Conservation (phyloP, 2,113 vertebrate species). For the Scomber scombrus region DNA sequence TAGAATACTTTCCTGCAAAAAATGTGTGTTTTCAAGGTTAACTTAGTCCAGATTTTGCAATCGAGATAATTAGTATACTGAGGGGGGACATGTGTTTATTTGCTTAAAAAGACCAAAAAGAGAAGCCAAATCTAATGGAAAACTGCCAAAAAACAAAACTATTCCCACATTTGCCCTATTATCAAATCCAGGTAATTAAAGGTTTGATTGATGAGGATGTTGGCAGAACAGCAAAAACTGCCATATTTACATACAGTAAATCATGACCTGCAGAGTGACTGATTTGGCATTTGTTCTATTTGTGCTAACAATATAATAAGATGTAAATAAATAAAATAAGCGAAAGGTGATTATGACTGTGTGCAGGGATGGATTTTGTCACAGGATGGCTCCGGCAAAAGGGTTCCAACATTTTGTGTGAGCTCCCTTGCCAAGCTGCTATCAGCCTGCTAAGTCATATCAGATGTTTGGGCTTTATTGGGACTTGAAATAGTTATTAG, state of each 20-base stretch:
- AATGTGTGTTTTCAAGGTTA: constrained; percentile 35
- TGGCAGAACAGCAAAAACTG: constrained; percentile 37
- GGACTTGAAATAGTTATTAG: constrained; percentile 75
- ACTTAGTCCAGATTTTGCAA: constrained; percentile 38
- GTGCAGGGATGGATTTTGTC: constrained; percentile 65
- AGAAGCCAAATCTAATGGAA: constrained; percentile 41
- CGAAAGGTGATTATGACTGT: constrained; percentile 70
- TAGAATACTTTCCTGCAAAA: constrained; percentile 30
- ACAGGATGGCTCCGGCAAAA: constrained; percentile 57
- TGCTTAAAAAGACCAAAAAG: constrained; percentile 41
- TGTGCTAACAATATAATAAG: constrained; percentile 69
- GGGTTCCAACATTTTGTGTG: constrained; percentile 59
- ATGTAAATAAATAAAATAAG: constrained; percentile 71
- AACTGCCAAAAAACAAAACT: constrained; percentile 44
- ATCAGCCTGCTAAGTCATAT: constrained; percentile 74
- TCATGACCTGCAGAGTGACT: constrained; percentile 55
- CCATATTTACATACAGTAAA: constrained; percentile 66
- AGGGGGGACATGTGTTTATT: constrained; percentile 54
- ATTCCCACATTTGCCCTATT: constrained; percentile 58
- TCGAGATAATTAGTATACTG: constrained; percentile 50
- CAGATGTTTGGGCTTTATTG: constrained; percentile 74
- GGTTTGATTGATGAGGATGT: constrained; percentile 58
- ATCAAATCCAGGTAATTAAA: constrained; percentile 63
- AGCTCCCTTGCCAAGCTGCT: constrained; percentile 54
- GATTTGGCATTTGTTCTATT: constrained; percentile 63